Evolutionary conservation across 2,888 invertebrate genomes (phyloP), one percentile per base, ranked within the genome.

Genomic region (Leptogaster cylindrica): DNA sequence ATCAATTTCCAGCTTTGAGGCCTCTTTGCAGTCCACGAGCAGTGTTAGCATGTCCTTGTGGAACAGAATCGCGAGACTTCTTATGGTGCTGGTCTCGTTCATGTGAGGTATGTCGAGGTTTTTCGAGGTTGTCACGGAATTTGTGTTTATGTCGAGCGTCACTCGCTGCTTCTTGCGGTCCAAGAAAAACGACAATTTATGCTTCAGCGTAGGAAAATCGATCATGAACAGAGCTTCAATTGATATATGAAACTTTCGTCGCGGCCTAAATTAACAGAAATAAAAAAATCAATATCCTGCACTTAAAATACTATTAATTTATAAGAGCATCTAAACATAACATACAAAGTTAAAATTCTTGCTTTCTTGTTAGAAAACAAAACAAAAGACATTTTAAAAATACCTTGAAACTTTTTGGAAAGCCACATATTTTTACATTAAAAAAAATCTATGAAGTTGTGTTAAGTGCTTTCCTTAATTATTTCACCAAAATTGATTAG

Each of bases 141-240:
- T 78, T 14, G 77, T 76, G 68, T 77, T 80, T 5, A 81, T 79
- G 65, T 81, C 81, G 25, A 81, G 70, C 0, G 81, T 78, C 1
- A 81, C 77, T 1, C 77, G 75, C 65, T 80, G 80, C 69, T 80
- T 78, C 66, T 80, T 81, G 25, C 81, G 80, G 72, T 81, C 81
- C 74, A 81, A 73, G 69, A 80, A 81, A 71, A 81, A 81, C 50
- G 81, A 80, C 76, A 81, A 79, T 74, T 81, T 79, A 51, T 81
- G 80, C 71, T 81, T 81, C 28, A 80, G 66, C 55, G 77, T 78
- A 65, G 81, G 81, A 64, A 81, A 81, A 67, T 81, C 81, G 58
- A 81, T 81, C 80, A 81, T 79, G 55, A 81, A 81, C n/a, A 81
- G 73, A 0, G 81, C 81, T 70, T 81, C 81, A 55, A 81, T 79